phyloP scores from a whole-genome alignment of 2,113 vertebrate genomes.

The Anarrhichthys ocellatus region DNA sequence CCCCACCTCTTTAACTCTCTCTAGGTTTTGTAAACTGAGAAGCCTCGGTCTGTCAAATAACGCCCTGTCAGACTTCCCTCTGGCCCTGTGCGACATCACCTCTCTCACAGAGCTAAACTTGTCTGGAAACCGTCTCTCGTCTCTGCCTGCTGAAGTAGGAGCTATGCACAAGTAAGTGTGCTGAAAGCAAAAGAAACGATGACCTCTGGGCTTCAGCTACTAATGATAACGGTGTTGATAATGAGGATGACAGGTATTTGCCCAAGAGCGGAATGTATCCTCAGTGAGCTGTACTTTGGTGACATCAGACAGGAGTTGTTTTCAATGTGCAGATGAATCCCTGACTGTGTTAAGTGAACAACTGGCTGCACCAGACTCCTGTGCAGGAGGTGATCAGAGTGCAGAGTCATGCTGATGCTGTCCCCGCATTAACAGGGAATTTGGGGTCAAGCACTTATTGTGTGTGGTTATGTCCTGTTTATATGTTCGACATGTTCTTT shows the following conservation, averaged over 20 bases:
- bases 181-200: neutral
- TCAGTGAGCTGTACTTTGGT: conserved; percentile 29
- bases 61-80: conserved; percentile 90
- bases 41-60: conserved; percentile 98
- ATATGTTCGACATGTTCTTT: neutral
- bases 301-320: conserved; percentile 36
- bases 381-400: conserved; percentile 27
- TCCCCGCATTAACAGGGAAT: conserved; percentile 1
- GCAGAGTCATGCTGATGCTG: conserved; percentile 44
- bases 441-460: neutral
- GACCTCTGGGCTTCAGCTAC: neutral
- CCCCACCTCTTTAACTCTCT: conserved; percentile 11
- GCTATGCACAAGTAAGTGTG: conserved; percentile 90
- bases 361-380: conserved; percentile 51
- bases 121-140: conserved; percentile 90
- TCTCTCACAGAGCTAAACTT: conserved; percentile 93
- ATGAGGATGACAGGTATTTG: neutral
- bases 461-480: neutral
- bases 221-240: neutral
- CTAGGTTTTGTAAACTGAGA: conserved; percentile 94
- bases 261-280: conserved; percentile 11
- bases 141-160: conserved; percentile 86
- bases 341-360: conserved; percentile 46
- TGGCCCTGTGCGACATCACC: conserved; percentile 89
- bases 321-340: conserved; percentile 51